phyloP scores from a whole-genome alignment of 2,888 invertebrate species.

The Sarcophaga variegata region DNA sequence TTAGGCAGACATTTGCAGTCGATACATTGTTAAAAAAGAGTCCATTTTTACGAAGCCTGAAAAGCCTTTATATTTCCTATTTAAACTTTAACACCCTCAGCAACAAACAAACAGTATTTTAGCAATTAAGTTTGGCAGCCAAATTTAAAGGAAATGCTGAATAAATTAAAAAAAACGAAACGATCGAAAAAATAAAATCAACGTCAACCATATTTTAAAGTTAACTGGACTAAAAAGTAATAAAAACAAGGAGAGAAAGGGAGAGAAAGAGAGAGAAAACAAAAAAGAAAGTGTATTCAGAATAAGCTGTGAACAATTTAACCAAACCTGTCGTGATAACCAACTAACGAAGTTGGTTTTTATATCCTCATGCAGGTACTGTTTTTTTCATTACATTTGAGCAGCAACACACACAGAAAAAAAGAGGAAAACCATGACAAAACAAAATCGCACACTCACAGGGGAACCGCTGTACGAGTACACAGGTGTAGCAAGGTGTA shows the following conservation, averaged over 20 bases:
- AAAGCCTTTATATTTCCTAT: neutral
- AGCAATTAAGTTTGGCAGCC: constrained; percentile 45
- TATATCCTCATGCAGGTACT: constrained; percentile 36
- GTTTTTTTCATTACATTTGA: neutral
- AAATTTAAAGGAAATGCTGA: neutral
- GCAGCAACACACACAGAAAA: neutral
- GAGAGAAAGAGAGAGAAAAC: neutral
- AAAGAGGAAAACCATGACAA: constrained; percentile 8
- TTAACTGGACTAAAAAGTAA: constrained; percentile 6
- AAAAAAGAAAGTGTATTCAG: neutral
- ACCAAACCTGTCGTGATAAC: constrained; percentile 47
- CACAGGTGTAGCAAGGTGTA: constrained; percentile 20
- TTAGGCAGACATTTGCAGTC: no score
- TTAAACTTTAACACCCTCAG: neutral
- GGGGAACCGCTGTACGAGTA: neutral
- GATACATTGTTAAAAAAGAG: no score
- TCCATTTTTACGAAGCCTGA: no score
- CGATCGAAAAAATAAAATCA: constrained; percentile 19
- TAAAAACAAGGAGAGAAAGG: neutral
- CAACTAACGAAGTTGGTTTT: constrained; percentile 61
- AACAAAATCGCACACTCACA: constrained; percentile 6
- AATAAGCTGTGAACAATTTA: constrained; percentile 55
- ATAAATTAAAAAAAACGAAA: neutral
- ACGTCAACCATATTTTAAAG: constrained; percentile 49
- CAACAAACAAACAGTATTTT: constrained; percentile 10